These are phyloP conservation scores for Parus major DNA, from an alignment of 2,113 vertebrate genomes.

Conservation along the genomic window DNA sequence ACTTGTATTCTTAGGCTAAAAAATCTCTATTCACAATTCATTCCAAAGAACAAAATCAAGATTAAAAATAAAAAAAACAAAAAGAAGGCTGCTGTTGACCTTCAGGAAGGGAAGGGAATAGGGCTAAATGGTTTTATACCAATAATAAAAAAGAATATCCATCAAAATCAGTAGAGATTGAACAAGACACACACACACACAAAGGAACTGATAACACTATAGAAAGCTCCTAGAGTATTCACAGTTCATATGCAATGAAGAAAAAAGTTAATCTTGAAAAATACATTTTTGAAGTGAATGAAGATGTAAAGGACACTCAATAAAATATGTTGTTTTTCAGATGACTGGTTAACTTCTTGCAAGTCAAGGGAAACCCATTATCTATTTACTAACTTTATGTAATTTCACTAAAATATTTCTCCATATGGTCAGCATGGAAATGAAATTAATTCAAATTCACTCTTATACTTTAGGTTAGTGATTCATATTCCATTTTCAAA, in stretches of 20 bases:
- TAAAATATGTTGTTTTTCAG: conserved; percentile 57
- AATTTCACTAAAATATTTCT: background rate
- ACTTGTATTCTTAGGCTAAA: background rate
- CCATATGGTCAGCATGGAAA: background rate
- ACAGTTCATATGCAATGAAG: background rate
- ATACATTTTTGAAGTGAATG: conserved; percentile 49
- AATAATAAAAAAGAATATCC: background rate
- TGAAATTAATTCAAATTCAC: background rate
- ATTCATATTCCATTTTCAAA: background rate
- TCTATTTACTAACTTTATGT: conserved; percentile 21
- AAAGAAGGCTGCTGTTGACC: background rate
- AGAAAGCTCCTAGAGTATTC: conserved; percentile 4
- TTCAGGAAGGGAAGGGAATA: background rate
- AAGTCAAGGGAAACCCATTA: background rate
- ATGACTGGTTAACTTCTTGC: conserved; percentile 1
- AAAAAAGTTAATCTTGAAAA: conserved; percentile 54
- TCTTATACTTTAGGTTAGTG: background rate
- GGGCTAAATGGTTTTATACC: background rate
- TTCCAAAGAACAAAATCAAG: background rate
- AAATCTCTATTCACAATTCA: background rate
- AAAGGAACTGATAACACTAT: background rate
- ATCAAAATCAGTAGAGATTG: conserved; percentile 44
- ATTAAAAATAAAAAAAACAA: background rate
- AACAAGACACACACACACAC: background rate
- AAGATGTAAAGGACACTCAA: conserved; percentile 10